Evolutionary conservation across 2,797 vertebrate genomes (phyloP).

Genomic region (Acanthornis magna): DNA sequence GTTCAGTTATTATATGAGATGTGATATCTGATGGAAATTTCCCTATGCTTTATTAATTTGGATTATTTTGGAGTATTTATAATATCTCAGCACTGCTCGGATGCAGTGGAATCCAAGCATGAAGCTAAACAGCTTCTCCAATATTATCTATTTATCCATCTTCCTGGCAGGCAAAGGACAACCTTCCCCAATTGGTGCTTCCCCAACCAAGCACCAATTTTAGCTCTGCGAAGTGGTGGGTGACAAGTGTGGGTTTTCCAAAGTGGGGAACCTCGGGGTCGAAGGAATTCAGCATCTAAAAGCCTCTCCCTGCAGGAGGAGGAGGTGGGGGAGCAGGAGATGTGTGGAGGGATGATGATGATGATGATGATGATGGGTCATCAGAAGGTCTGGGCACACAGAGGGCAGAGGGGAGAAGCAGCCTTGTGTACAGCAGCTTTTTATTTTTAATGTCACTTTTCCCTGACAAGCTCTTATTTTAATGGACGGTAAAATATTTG

Average conservation of each 20-base stretch:
- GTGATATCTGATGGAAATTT: neutral
- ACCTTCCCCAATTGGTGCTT: neutral
- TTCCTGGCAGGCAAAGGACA: neutral
- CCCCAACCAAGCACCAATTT: neutral
- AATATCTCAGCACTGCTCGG: neutral
- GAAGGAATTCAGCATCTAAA: neutral
- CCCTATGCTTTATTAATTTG: neutral
- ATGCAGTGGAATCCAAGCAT: neutral
- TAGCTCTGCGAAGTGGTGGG: neutral
- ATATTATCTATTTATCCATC: neutral
- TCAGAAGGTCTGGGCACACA: neutral
- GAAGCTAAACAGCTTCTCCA: neutral
- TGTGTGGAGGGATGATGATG: neutral
- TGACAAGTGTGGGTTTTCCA: neutral
- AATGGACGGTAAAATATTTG: neutral
- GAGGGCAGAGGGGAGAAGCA: neutral
- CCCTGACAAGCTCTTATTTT: neutral
- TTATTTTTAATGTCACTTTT: neutral
- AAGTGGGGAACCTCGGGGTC: neutral
- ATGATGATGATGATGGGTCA: neutral
- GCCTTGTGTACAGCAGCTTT: neutral
- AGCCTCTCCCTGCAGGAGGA: neutral
- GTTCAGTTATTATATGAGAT: neutral
- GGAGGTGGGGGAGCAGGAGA: neutral
- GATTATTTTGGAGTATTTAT: neutral